These are phyloP conservation scores for Pimephales promelas DNA, from an alignment of 2,113 vertebrate genomes.

Conservation along the genomic window DNA sequence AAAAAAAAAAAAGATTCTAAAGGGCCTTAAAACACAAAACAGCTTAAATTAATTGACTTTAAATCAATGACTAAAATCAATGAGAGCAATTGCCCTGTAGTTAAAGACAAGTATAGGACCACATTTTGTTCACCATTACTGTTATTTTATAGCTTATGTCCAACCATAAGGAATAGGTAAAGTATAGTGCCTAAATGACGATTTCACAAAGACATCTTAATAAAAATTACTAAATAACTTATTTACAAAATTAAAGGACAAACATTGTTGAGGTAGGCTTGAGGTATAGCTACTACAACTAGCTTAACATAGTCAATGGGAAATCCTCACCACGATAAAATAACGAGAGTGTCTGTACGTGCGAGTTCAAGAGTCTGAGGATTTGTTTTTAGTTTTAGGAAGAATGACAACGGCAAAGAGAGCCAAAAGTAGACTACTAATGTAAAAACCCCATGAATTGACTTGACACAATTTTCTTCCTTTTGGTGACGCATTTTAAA, in stretches of 20 bases:
- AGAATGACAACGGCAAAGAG: not conserved
- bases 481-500: not conserved
- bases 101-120: not conserved
- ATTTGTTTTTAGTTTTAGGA: not conserved
- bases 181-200: not conserved
- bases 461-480: not conserved
- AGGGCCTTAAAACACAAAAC: not conserved
- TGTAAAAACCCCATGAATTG: not conserved
- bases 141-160: not conserved
- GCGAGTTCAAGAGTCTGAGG: not conserved
- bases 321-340: not conserved
- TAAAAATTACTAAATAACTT: not conserved
- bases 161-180: not conserved
- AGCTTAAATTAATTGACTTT: not conserved
- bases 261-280: not conserved
- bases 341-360: too few species aligned
- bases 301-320: not conserved
- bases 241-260: not conserved
- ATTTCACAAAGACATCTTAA: not conserved
- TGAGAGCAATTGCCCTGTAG: not conserved
- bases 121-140: not conserved
- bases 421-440: not conserved
- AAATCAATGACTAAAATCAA: not conserved
- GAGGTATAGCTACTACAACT: not conserved
- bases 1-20: slow-evolving; percentile 29